Evolutionary conservation across 1,140 invertebrate genomes (phyloP), one percentile per base, ranked within the genome.

Genomic region (Apis cerana): DNA sequence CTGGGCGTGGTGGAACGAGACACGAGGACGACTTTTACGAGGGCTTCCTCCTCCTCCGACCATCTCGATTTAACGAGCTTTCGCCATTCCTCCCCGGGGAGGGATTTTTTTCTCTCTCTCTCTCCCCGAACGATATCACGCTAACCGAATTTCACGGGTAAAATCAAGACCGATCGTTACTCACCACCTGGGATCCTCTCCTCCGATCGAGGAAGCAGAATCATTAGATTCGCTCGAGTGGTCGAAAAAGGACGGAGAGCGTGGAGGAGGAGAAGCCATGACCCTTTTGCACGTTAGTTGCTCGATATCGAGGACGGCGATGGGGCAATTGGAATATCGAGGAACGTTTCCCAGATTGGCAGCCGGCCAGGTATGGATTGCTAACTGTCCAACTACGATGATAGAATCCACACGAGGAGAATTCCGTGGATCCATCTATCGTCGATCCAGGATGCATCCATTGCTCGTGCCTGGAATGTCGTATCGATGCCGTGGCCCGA

Each of bases 331-430:
- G 56, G 82, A 75, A 82, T 87, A 88, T 87, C 86, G 86, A 87
- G 70, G 78, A 88, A 87, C 78, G 78, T 61, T 87, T 78, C 68
- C 70, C 21, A 64, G 58, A 64, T 69, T 88, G 85, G 86, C 82
- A n/a, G 17, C 43, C 21, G 62, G 86, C 86, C 86, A 88, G 85
- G 82, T 85, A 88, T 88, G 87, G 83, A 87, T 88, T 82, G 86
- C 82, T 79, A 82, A 79, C 78, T 75, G 85, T 78, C 82, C 61
- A 33, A 71, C 78, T 75, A 85, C 82, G 87, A 85, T 85, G 86
- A 87, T 85, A 87, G 86, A 88, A 75, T 74, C 82, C 77, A 75
- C 78, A 50, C 33, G 80, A 69, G 54, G 72, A 82, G 85, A 83
- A 87, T 84, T 79, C 82, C 80, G 43, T 48, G 71, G 72, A 76